phyloP scores from a whole-genome alignment of 23 tunicate genomes.

The Oikopleura vanhoeffeni region DNA sequence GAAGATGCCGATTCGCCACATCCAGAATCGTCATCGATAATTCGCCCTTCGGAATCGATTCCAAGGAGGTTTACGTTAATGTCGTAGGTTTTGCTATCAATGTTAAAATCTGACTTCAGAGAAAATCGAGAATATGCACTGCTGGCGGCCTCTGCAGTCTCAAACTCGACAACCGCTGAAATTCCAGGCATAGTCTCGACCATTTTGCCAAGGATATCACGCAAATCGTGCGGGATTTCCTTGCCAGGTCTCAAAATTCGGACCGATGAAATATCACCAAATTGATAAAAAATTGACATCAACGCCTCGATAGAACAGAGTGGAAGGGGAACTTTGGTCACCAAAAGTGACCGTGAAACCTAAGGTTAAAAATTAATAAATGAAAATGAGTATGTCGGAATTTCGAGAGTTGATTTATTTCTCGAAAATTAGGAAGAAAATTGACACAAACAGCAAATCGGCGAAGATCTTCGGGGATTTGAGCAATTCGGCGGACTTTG shows the following conservation, averaged over 20 bases:
- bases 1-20: conserved; percentile 5
- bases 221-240: neutral
- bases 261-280: neutral
- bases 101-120: neutral
- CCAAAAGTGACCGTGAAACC: neutral
- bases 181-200: neutral
- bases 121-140: neutral
- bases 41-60: neutral
- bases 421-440: too few relatives aligned
- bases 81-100: neutral
- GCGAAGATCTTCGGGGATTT: conserved; percentile 17
- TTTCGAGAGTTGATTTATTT: too few relatives aligned
- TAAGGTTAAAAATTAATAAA: too few relatives aligned
- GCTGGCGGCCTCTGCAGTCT: conserved; percentile 3
- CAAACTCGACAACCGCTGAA: conserved; percentile 7
- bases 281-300: neutral
- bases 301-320: neutral
- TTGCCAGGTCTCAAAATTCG: neutral
- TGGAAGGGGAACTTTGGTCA: neutral
- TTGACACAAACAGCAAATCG: neutral
- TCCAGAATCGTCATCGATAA: neutral
- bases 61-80: neutral
- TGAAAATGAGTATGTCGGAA: too few relatives aligned
- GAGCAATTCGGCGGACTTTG: conserved; percentile 18
- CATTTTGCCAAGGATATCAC: neutral